phyloP scores from a whole-genome alignment of 2,113 vertebrate genomes.

The Gopherus evgoodei region DNA sequence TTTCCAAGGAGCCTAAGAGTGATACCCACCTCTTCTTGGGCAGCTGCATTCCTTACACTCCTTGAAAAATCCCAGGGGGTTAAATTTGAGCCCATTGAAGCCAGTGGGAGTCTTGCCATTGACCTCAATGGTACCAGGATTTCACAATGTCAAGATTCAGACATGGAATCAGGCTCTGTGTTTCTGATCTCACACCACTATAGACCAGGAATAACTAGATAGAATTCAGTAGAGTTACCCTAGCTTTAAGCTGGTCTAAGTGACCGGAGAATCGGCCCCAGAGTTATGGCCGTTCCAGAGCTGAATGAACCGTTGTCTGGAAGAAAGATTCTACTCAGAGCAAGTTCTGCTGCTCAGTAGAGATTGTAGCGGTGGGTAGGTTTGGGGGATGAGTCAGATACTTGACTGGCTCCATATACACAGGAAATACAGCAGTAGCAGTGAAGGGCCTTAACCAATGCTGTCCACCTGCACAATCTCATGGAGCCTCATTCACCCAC shows the following conservation, averaged over 20 bases:
- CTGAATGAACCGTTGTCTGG: background rate
- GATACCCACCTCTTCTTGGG: accelerated
- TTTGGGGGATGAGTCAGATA: background rate
- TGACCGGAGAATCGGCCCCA: background rate
- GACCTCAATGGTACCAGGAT: background rate
- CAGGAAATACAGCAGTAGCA: background rate
- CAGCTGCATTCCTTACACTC: accelerated
- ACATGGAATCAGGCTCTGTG: accelerated
- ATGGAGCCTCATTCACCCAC: background rate
- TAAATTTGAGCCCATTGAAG: background rate
- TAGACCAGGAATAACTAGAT: background rate
- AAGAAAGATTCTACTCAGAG: background rate
- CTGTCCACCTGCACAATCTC: background rate
- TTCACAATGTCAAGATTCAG: conserved; percentile 15
- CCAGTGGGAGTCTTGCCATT: background rate
- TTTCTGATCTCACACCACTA: background rate
- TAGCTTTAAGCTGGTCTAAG: background rate
- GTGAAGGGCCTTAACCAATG: background rate
- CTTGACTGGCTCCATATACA: background rate
- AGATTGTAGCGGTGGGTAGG: background rate
- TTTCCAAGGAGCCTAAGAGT: accelerated
- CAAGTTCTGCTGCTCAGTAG: background rate
- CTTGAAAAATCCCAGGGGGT: background rate
- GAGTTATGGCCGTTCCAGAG: background rate
- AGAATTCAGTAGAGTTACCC: background rate